Evolutionary conservation across 2,797 vertebrate species (phyloP), one percentile per base, ranked within the genome.

Genomic region (Sphenodon punctatus): DNA sequence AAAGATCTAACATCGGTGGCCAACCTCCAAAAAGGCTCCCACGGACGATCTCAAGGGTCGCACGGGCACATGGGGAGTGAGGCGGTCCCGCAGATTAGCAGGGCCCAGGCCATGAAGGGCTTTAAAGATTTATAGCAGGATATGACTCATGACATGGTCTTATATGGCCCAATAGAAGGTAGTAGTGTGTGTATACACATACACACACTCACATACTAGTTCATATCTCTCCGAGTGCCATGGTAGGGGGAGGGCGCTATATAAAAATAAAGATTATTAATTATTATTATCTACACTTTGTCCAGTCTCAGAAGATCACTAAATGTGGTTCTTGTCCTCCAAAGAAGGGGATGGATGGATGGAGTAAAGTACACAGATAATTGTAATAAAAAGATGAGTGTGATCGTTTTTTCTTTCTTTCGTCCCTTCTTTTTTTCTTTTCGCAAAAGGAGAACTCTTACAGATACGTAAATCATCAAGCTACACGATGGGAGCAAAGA

Each of bases 391-490:
- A 88, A 86, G 63, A 22, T 67, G 88, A 90, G 91, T 86, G 90
- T 41, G 79, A 61, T 0, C 8, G 73, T 78, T 78, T 53, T 68
- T 86, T 88, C 79, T 94, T 55, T 85, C 67, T 76, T 45, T 22
- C 19, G 23, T 19, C 2, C n/a, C 10, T 72, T 64, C 49, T 14
- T 46, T 23, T 30, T 15, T 34, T 3, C 82, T 39, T 85, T 89
- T 87, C 76, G 80, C 30, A 81, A 93, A 93, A 88, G 89, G 90
- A 91, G 90, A 92, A 92, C 87, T 92, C 92, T 95, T 93, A 90
- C 93, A 94, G 91, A 80, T 88, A 92, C 90, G 95, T 95, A 95
- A 95, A 95, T 94, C 94, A 95, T 90, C 84, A 83, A 80, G 82
- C 87, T 94, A 64, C 19, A 22, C 85, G 90, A 89, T 90, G 87